Evolutionary conservation across 2,113 vertebrate species (phyloP), one percentile per base, ranked within the genome.

Genomic region (Alethe castanea): DNA sequence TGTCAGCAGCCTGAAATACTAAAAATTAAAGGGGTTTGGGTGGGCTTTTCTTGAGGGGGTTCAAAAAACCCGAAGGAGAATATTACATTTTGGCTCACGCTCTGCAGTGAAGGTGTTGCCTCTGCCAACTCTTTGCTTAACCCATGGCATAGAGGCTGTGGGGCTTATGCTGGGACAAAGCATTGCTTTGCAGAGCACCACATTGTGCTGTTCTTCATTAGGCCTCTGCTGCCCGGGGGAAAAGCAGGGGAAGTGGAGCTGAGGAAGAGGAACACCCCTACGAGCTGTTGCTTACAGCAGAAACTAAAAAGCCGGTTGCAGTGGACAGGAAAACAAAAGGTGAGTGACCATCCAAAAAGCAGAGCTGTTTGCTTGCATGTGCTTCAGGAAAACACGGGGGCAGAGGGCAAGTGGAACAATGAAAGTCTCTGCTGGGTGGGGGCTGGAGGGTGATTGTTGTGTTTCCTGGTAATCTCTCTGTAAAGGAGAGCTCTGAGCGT

Each of bases 261-360:
- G 94, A 94, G 86, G 98, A 98, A 38, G 97, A 98, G 44, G 99
- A 99, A 78, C 99, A 99, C 96, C 99, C 99, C 1, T 99, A 99
- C 2, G 99, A 99, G 95, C 96, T 99, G 50, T 64, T 99, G 95
- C 93, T 99, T 65, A 99, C 98, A 7, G 99, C 99, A 59, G 98
- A 99, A 95, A 99, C 99, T 61, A 99, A 99, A 97, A 98, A 97
- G 88, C 97, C 97, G 2, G 87, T 92, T 18, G 94, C 92, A 8
- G 93, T 91, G 61, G 97, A 98, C 1, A 96, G 97, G 83, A 97
- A 96, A 94, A 79, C 94, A 40, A 97, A 97, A 98, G 98, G 98
- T 98, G 97, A 97, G 96, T 70, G 90, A 53, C 47, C 69, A 35
- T 91, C 57, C 64, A 33, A 53, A 65, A 54, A 62, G 35, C 88